Percentiles rank a stretch among this genome's conserved stretches.
Conservation (phyloP, 2,797 vertebrate genomes). For the Acipenser oxyrinchus region DNA sequence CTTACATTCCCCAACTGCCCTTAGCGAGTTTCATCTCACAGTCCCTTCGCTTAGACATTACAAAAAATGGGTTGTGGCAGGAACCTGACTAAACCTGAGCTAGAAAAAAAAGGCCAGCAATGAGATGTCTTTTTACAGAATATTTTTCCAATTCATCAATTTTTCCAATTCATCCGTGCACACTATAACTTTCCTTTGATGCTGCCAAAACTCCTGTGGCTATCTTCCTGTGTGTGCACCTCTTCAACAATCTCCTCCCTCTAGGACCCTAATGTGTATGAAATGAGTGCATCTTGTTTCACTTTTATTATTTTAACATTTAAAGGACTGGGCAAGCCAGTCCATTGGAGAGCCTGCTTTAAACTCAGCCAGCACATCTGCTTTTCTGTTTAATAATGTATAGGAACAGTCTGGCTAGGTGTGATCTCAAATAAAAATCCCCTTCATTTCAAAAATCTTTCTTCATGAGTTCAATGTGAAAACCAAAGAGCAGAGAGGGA, state of each 20-base stretch:
- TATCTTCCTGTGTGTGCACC: conserved; percentile 7
- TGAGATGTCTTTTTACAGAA: no score
- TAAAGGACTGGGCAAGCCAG: conserved; percentile 19
- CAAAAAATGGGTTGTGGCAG: no score
- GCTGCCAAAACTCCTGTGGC: conserved; percentile 14
- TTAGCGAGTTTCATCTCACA: no score
- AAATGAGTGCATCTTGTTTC: conserved; percentile 30
- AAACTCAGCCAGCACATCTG: conserved; percentile 43
- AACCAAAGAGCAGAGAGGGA: no score
- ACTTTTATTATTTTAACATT: conserved; percentile 9
- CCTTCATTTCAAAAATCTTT: no score
- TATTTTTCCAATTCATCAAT: no score
- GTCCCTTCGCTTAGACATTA: no score
- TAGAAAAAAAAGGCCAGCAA: no score
- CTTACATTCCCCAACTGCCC: no score
- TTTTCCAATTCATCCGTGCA: no score
- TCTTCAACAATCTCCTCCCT: conserved; percentile 6
- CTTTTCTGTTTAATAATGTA: conserved; percentile 35
- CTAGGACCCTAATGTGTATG: conserved; percentile 30
- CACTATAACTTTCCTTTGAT: conserved; percentile 10
- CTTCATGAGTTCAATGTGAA: no score
- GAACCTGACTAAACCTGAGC: no score
- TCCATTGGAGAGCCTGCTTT: conserved; percentile 20
- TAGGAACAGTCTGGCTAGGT: conserved; percentile 18
- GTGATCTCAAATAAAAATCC: neutral